These are phyloP conservation scores for Rhodophaea formosa DNA, from an alignment of 2,888 invertebrate genomes.

Conservation along the genomic window DNA sequence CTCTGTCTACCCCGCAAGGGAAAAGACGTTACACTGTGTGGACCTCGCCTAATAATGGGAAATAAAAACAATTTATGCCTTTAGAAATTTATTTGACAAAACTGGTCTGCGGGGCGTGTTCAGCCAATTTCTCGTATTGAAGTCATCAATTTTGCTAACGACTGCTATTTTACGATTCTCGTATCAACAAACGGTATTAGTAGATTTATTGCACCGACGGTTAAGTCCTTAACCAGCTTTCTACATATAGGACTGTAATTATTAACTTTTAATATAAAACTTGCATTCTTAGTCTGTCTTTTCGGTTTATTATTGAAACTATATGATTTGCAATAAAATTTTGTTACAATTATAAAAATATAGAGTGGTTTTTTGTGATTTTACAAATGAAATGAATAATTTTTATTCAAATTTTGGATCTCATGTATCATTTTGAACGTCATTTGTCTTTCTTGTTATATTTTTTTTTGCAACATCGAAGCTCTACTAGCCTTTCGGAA, in stretches of 20 bases:
- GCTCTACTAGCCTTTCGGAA: too few relatives aligned
- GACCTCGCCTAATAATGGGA: constrained; percentile 18
- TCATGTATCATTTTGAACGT: too few relatives aligned
- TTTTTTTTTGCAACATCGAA: too few relatives aligned
- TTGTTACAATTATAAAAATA: too few relatives aligned
- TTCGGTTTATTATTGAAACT: too few relatives aligned
- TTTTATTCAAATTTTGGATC: too few relatives aligned
- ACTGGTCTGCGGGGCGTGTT: constrained; percentile 34
- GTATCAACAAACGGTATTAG: constrained; percentile 10
- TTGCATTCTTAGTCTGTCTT: neutral
- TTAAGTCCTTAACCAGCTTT: constrained; percentile 9
- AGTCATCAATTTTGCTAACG: constrained; percentile 34
- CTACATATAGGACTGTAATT: neutral
- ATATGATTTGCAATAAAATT: too few relatives aligned
- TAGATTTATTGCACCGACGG: constrained; percentile 4
- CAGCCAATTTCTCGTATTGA: constrained; percentile 33
- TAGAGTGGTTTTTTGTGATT: too few relatives aligned
- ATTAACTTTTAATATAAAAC: neutral
- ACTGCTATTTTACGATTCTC: constrained; percentile 21
- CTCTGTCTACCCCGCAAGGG: too few relatives aligned
- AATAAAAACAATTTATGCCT: constrained; percentile 53
- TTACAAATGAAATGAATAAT: too few relatives aligned
- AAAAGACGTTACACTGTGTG: too few relatives aligned
- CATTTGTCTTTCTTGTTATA: too few relatives aligned
- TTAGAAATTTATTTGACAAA: constrained; percentile 56